A percentile compares a stretch with the other conserved stretches of the same genome.
Evolutionary conservation across 2,797 vertebrate species (phyloP).

Genomic region (Dromococcyx pavoninus): DNA sequence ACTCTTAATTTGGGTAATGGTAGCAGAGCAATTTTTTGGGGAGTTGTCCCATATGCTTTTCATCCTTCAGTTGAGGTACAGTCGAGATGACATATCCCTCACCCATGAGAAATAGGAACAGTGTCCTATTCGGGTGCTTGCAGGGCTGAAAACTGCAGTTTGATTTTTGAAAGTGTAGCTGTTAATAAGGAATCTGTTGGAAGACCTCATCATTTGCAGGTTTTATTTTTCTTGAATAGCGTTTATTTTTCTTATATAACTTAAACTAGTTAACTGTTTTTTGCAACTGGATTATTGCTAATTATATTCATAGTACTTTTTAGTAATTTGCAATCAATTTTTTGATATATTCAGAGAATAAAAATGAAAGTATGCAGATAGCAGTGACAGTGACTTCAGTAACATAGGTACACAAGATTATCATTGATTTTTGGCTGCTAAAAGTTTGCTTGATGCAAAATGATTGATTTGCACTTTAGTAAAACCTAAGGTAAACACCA

Average conservation of each 20-base stretch:
- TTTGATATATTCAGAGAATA: neutral
- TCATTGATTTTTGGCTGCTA: conserved; percentile 54
- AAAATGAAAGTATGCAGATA: neutral
- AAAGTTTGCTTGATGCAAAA: conserved; percentile 47
- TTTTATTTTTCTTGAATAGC: neutral
- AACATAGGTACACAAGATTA: neutral
- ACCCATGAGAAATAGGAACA: neutral
- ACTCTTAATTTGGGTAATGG: neutral
- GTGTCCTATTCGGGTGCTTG: neutral
- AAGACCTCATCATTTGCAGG: neutral
- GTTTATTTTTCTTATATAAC: too few species aligned
- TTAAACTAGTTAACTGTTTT: neutral
- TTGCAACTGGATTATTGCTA: neutral
- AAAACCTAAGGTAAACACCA: conserved; percentile 52
- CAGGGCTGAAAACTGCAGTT: neutral
- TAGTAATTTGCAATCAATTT: neutral
- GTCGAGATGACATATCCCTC: neutral
- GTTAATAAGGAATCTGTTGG: neutral
- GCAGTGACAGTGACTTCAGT: neutral
- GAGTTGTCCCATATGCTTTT: neutral
- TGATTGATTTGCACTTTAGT: conserved; percentile 51
- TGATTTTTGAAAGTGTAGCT: neutral
- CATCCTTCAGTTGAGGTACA: neutral
- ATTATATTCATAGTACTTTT: neutral
- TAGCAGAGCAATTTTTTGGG: neutral